Conservation (phyloP, 2,113 vertebrate species). For the Tursiops truncatus region DNA sequence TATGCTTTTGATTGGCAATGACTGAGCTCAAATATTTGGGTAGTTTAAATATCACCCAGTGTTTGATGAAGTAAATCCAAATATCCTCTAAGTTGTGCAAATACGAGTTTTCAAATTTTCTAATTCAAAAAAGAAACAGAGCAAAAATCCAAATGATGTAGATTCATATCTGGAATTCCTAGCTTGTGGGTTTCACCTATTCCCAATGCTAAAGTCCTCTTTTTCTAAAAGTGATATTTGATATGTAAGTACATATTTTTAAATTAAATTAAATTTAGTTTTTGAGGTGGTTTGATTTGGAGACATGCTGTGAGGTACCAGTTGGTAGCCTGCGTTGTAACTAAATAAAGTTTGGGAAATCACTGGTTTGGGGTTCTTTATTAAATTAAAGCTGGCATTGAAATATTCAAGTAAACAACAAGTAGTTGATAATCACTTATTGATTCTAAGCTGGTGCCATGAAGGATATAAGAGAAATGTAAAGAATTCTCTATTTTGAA, state of each 20-base stretch:
- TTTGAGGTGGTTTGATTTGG: not conserved
- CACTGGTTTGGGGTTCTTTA: not conserved
- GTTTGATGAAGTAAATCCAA: not conserved
- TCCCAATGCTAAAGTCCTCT: not conserved
- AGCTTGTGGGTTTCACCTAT: not conserved
- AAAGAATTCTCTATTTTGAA: not conserved
- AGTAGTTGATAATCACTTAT: not conserved
- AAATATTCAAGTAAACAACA: not conserved
- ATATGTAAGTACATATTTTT: not conserved
- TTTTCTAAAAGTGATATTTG: not conserved
- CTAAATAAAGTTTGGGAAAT: not conserved
- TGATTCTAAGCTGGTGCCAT: not conserved
- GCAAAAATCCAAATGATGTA: not conserved
- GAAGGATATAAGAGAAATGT: not conserved
- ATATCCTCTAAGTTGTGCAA: not conserved
- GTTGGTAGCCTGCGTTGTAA: not conserved
- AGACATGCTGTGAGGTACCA: not conserved
- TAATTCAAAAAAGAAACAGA: slow-evolving; percentile 47
- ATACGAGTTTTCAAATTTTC: slow-evolving; percentile 5
- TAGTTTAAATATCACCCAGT: not conserved
- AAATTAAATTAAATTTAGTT: not conserved
- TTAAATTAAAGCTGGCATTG: not conserved
- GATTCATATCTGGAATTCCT: not conserved
- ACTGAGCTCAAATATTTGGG: not conserved
- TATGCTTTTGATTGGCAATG: not conserved